phyloP scores from a whole-genome alignment of 1,140 invertebrate genomes.

The Drosophila sulfurigaster region DNA sequence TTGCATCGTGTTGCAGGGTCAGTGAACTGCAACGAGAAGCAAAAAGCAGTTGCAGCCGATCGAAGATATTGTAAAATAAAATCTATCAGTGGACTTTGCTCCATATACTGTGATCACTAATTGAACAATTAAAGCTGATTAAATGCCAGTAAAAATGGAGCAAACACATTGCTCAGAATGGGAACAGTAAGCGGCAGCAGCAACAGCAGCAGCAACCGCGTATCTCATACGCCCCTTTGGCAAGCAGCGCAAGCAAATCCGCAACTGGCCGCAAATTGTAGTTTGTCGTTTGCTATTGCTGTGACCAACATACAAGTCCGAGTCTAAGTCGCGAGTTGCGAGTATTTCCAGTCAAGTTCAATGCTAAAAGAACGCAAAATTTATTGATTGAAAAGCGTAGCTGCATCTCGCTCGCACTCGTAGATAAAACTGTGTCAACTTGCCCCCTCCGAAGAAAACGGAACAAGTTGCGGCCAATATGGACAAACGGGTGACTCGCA shows the following conservation, averaged over 20 bases:
- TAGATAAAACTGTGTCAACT: slow-evolving; percentile 71
- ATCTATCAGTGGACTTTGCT: slow-evolving; percentile 24
- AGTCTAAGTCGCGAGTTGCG: neutral
- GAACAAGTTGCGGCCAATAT: slow-evolving; percentile 78
- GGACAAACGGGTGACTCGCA: slow-evolving; percentile 57
- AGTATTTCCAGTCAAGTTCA: slow-evolving; percentile 31
- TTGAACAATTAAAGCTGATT: slow-evolving; percentile 71
- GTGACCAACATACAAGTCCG: slow-evolving; percentile 32
- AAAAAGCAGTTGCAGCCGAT: neutral
- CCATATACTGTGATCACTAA: slow-evolving; percentile 49
- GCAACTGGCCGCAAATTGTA: slow-evolving; percentile 49
- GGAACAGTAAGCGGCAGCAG: slow-evolving; percentile 34
- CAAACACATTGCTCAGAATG: slow-evolving; percentile 45
- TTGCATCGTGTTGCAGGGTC: slow-evolving; percentile 47
- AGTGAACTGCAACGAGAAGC: slow-evolving; percentile 43
- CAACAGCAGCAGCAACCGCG: neutral
- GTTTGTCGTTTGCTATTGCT: slow-evolving; percentile 3
- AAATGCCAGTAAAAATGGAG: slow-evolving; percentile 49
- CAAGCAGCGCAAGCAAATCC: slow-evolving; percentile 42
- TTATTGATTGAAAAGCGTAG: slow-evolving; percentile 66
- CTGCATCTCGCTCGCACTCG: slow-evolving; percentile 6
- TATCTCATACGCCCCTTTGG: slow-evolving; percentile 40
- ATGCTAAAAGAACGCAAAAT: slow-evolving; percentile 47
- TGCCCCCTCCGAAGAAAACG: slow-evolving; percentile 61
- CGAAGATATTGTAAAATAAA: neutral